Base-by-base conservation (phyloP, 2,113 vertebrate genomes). In the Clarias gariepinus region DNA sequence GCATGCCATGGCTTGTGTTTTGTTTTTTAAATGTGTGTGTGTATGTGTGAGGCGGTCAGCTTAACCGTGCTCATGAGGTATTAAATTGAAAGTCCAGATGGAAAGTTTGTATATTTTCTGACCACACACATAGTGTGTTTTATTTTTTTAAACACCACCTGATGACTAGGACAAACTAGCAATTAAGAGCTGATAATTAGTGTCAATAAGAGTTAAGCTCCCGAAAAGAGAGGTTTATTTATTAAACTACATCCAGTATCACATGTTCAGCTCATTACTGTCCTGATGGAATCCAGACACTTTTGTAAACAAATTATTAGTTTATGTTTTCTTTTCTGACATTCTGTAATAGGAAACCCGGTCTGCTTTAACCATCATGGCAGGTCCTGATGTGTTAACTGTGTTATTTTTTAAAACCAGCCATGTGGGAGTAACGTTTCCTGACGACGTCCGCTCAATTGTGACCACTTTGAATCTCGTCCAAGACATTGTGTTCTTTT, bases 401-500 rank as follows among this genome's bases (percentile, higher is more conserved):
- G 52, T 57, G 64, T 33, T 21, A 3, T 30, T 71, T 21, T 23
- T 76, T 28, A 4, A 5, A 30, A 61, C 57, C 47, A 77, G 41
- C 83, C 53, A 21, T 25, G 5, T 4, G 25, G 36, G 71, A 63
- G 18, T 52, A 52, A 74, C n/a, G 18, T 36, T 85, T 53, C 33
- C 84, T 36, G 47, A 21, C 73, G 8, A 11, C 10, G 33, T 64
- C 21, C 2, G 15, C 8, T 15, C 36, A 58, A 58, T 64, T 15
- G 33, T 53, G 8, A 77, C 60, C 19, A 12, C 18, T 28, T 57
- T 21, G n/a, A 33, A 41, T 47, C 47, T 80, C 36, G 52, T 19
- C 8, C 55, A 0, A 25, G 41, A n/a, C 8, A 76, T 87, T 92
- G 92, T 92, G 88, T 88, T 88, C 91, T 91, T 84, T 88, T 90